These are phyloP conservation scores for Cryptotermes secundus DNA, from an alignment of 1,140 invertebrate species.

Conservation along the genomic window DNA sequence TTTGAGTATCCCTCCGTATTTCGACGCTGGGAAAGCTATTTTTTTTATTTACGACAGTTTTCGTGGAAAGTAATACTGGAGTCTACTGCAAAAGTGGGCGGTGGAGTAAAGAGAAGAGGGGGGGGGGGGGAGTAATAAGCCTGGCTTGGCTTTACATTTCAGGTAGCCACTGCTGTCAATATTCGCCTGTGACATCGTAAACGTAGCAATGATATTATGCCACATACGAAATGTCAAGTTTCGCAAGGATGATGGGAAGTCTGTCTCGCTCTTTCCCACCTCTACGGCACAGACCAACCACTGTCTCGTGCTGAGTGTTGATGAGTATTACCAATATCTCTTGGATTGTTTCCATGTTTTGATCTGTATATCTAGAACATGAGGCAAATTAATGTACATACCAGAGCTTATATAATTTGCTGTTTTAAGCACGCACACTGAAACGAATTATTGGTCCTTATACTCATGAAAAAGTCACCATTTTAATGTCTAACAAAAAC, in stretches of 20 bases:
- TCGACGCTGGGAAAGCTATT: not conserved
- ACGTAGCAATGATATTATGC: constrained; percentile 6
- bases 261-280: not conserved
- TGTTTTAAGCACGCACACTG: too few relatives aligned
- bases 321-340: not conserved
- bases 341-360: not conserved
- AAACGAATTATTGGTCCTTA: too few relatives aligned
- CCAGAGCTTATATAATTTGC: not conserved
- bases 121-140: not conserved
- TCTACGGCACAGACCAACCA: not conserved
- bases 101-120: not conserved
- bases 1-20: not conserved
- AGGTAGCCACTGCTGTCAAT: constrained; percentile 3
- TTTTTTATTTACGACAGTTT: not conserved
- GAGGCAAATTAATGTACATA: not conserved
- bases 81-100: not conserved
- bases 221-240: not conserved
- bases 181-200: constrained; percentile 4
- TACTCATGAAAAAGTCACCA: too few relatives aligned
- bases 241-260: not conserved
- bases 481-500: too few relatives aligned
- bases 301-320: constrained; percentile 5
- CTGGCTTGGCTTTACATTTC: not conserved
- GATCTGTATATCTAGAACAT: not conserved
- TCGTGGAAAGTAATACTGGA: not conserved